Percentiles rank a stretch among this genome's conserved stretches.
These are phyloP conservation scores for Passer domesticus DNA, from an alignment of 2,113 vertebrate genomes.

Conservation along the genomic window DNA sequence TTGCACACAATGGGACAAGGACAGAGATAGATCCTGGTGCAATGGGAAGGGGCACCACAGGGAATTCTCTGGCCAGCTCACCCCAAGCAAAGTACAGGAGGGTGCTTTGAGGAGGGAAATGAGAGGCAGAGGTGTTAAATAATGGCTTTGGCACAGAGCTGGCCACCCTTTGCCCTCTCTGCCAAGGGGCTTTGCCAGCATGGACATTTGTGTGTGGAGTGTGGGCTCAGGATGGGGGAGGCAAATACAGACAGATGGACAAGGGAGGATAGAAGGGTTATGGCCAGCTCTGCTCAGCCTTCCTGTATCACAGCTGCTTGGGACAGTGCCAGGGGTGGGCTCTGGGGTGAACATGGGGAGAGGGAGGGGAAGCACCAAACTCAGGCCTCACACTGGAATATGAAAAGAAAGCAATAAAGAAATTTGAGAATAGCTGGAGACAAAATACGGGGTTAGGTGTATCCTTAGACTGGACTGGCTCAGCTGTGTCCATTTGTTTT, in stretches of 20 bases:
- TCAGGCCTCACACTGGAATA: not conserved
- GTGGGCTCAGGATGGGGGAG: not conserved
- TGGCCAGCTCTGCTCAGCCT: slow-evolving; percentile 1
- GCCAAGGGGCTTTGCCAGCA: slow-evolving; percentile 45
- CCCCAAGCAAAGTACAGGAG: not conserved
- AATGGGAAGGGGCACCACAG: rapidly evolving
- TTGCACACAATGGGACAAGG: not conserved
- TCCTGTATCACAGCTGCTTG: slow-evolving; percentile 47
- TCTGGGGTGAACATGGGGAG: not conserved
- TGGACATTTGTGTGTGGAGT: not conserved
- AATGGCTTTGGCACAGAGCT: not conserved
- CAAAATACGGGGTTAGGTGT: not conserved
- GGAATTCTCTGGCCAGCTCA: not conserved
- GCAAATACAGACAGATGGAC: slow-evolving; percentile 39
- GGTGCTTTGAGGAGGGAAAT: not conserved
- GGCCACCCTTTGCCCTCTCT: slow-evolving; percentile 15
- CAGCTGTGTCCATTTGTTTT: not conserved
- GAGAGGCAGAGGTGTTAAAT: not conserved
- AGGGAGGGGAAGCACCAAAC: not conserved
- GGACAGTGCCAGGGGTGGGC: slow-evolving; percentile 14
- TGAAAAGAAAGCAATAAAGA: not conserved
- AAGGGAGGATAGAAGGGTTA: slow-evolving; percentile 14
- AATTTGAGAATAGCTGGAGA: not conserved
- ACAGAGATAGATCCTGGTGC: not conserved
- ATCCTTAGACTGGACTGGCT: not conserved